Evolutionary conservation across 1,140 invertebrate genomes (phyloP).

Genomic region (Anadara kagoshimensis): DNA sequence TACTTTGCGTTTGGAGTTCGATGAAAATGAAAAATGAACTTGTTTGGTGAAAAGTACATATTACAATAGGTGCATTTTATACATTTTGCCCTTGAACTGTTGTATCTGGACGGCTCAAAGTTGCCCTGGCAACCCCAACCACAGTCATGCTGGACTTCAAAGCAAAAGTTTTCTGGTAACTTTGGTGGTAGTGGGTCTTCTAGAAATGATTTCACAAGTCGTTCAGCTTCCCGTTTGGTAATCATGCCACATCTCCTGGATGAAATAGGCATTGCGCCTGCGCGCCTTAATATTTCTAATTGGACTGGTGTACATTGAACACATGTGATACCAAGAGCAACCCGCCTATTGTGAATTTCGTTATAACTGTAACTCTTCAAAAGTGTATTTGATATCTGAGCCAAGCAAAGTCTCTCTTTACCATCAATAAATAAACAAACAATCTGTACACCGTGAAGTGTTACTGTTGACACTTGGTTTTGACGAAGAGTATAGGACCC

Average conservation of each 20-base stretch:
- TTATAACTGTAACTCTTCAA: slow-evolving; percentile 97
- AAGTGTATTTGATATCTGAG: slow-evolving; percentile 97
- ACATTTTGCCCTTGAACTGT: slow-evolving; percentile 87
- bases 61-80: slow-evolving; percentile 95
- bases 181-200: slow-evolving; percentile 92
- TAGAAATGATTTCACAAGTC: slow-evolving; percentile 96
- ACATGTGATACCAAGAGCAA: slow-evolving; percentile 90
- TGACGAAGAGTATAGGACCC: slow-evolving; percentile 36
- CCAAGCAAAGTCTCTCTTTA: slow-evolving; percentile 87
- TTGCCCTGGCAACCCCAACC: slow-evolving; percentile 95
- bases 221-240: slow-evolving; percentile 93
- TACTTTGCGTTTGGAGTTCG: slow-evolving; percentile 86
- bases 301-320: slow-evolving; percentile 98
- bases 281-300: slow-evolving; percentile 92
- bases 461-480: slow-evolving; percentile 87
- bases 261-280: slow-evolving; percentile 97
- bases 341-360: slow-evolving; percentile 87
- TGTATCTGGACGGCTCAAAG: slow-evolving; percentile 89
- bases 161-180: slow-evolving; percentile 95
- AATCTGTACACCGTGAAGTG: slow-evolving; percentile 94
- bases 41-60: slow-evolving; percentile 98
- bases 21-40: slow-evolving; percentile 99
- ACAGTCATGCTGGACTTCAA: slow-evolving; percentile 94
- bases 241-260: slow-evolving; percentile 92
- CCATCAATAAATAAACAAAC: slow-evolving; percentile 95